phyloP scores from a whole-genome alignment of 2,888 invertebrate genomes.

The Creontiades dilutus region DNA sequence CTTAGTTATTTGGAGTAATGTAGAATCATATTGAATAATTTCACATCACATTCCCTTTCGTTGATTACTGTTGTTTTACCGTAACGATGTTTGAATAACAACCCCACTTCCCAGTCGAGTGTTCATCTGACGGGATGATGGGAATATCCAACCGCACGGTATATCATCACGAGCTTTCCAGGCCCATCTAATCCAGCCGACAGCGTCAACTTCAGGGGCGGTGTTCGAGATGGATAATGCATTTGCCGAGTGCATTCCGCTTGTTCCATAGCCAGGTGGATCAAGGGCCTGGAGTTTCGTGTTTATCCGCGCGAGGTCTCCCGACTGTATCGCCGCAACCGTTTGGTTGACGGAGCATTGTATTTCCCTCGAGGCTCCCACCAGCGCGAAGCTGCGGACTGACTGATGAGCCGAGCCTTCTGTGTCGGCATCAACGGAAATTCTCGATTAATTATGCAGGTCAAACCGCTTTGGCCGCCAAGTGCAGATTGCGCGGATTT shows the following conservation, averaged over 20 bases:
- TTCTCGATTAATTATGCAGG: background rate
- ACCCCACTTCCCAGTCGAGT: too few species aligned
- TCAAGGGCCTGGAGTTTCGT: background rate
- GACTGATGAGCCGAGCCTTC: background rate
- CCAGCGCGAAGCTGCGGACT: background rate
- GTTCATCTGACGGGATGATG: background rate
- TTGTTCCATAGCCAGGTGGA: background rate
- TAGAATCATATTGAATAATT: too few species aligned
- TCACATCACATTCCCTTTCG: background rate
- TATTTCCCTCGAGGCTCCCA: background rate
- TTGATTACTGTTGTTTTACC: background rate
- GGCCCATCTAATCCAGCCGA: too few species aligned
- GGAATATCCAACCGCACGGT: too few species aligned
- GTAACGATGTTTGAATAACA: background rate
- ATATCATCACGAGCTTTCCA: background rate
- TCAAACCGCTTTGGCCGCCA: background rate
- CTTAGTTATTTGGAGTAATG: too few species aligned
- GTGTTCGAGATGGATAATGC: background rate
- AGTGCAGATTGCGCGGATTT: too few species aligned
- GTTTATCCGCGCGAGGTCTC: background rate
- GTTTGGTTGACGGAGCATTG: background rate
- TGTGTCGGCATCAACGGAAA: background rate
- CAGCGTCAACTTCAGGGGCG: background rate
- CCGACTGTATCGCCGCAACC: background rate
- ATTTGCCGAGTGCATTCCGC: background rate